Base-by-base conservation (phyloP, 2,113 vertebrate species). In the Morone saxatilis region DNA sequence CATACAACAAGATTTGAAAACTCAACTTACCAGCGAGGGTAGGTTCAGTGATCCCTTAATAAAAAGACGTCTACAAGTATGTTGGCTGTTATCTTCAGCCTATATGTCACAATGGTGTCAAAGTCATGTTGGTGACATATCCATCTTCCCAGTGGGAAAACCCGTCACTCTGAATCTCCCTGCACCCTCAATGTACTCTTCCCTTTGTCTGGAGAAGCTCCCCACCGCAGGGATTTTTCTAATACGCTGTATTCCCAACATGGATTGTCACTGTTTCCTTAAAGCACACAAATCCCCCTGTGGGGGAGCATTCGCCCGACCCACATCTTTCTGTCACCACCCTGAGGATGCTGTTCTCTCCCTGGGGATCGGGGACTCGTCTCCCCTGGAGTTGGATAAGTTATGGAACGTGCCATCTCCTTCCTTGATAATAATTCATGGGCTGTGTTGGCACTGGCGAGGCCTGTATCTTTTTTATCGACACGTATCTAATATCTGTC, bases 181-280 rank as follows among this genome's bases (percentile, higher is more conserved):
- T 51, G 73, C 63, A 69, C 69, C 78, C 68, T 54, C 78, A 80
- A 60, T 40, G 80, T 78, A 81, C 70, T 84, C 65, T 41, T 66
- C 56, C 83, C 78, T 87, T 84, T 86, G 80, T 82, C 85, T 89
- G 57, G 67, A 67, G 77, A 73, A 60, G 78, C 69, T 86, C 59
- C 68, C 54, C 72, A 76, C 87, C 2, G 2, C 60, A 59, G 84
- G 84, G 80, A 90, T 83, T 87, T 89, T 59, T 77, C 63, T 87
- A 89, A 88, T 71, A 56, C 61, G 68, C 63, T 80, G 54, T 86
- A 82, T 89, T 88, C 90, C 80, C 91, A 87, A 86, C 88, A 87
- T 81, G 86, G 81, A 82, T 88, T 80, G 80, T 72, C 77, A 51
- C 60, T 65, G 80, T 84, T 89, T 84, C 85, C 69, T 89, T 77